A percentile compares a stretch with the other conserved stretches of the same genome.
Evolutionary conservation across 2,113 vertebrate genomes (phyloP).

Genomic region (Hippocampus mohnikei): DNA sequence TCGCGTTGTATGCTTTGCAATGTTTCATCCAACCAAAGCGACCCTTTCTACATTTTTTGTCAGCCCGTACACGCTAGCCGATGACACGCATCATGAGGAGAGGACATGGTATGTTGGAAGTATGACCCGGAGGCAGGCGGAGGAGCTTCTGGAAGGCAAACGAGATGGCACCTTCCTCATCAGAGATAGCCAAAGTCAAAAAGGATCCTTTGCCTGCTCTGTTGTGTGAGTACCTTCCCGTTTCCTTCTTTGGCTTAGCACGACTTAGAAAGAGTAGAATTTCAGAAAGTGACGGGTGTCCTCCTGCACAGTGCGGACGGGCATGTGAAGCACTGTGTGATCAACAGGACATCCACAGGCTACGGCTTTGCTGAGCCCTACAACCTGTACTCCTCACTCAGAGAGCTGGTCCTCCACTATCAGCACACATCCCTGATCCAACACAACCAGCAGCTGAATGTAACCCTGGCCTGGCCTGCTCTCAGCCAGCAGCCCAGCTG

Average conservation of each 20-base stretch:
- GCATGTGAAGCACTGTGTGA: slow-evolving; percentile 97
- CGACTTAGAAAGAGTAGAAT: neutral
- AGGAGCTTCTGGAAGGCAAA: slow-evolving; percentile 85
- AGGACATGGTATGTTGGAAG: slow-evolving; percentile 91
- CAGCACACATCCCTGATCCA: slow-evolving; percentile 96
- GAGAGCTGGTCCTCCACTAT: slow-evolving; percentile 98
- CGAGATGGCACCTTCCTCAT: slow-evolving; percentile 95
- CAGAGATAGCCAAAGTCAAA: slow-evolving; percentile 90
- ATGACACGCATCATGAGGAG: slow-evolving; percentile 87
- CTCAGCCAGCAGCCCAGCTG: slow-evolving; percentile 82
- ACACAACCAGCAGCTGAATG: slow-evolving; percentile 98
- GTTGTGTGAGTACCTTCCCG: slow-evolving; percentile 84
- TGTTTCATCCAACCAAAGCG: neutral
- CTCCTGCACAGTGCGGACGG: slow-evolving; percentile 80
- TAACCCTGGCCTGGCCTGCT: slow-evolving; percentile 96
- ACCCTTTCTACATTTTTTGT: neutral
- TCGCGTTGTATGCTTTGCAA: neutral
- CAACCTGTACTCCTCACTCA: slow-evolving; percentile 90
- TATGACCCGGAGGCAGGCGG: slow-evolving; percentile 89
- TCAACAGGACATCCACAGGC: slow-evolving; percentile 93
- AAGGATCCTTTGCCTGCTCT: slow-evolving; percentile 93
- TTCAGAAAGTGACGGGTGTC: neutral
- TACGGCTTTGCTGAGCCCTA: slow-evolving; percentile 97
- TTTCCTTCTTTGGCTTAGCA: neutral
- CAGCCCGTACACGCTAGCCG: slow-evolving; percentile 84